phyloP scores from a whole-genome alignment of 1,140 invertebrate genomes.

The Lepeophtheirus salmonis region DNA sequence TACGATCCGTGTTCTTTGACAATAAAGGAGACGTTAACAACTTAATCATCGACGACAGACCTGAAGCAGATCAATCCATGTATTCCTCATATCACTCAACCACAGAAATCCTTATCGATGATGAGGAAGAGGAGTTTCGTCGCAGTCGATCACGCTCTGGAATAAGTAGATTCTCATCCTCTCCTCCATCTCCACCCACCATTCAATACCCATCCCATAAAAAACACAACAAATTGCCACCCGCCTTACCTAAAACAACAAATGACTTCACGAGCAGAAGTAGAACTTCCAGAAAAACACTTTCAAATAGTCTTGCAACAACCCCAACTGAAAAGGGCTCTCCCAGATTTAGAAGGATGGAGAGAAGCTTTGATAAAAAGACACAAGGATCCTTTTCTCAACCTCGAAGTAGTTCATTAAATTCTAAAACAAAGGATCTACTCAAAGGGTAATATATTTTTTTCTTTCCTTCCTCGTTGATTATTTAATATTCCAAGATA shows the following conservation, averaged over 20 bases:
- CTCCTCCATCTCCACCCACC: background rate
- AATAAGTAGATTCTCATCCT: background rate
- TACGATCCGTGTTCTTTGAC: background rate
- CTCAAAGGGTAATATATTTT: background rate
- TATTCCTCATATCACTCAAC: background rate
- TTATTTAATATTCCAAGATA: no score
- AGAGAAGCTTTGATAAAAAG: background rate
- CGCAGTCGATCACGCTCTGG: background rate
- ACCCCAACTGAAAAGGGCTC: background rate
- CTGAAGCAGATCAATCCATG: background rate
- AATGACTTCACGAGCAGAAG: no score
- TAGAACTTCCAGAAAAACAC: no score
- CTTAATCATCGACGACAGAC: background rate
- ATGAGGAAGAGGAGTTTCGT: background rate
- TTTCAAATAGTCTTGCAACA: background rate
- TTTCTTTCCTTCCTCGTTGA: no score
- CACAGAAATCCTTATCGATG: background rate
- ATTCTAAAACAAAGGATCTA: background rate
- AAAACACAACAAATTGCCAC: no score
- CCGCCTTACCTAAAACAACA: background rate
- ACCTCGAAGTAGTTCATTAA: background rate
- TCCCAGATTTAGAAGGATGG: background rate
- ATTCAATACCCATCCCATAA: no score
- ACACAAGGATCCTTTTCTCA: background rate
- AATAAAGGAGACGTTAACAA: background rate